A percentile compares a stretch with the other conserved stretches of the same genome.
Conservation (phyloP, 2,113 vertebrate species). For the Tonatia bakeri region DNA sequence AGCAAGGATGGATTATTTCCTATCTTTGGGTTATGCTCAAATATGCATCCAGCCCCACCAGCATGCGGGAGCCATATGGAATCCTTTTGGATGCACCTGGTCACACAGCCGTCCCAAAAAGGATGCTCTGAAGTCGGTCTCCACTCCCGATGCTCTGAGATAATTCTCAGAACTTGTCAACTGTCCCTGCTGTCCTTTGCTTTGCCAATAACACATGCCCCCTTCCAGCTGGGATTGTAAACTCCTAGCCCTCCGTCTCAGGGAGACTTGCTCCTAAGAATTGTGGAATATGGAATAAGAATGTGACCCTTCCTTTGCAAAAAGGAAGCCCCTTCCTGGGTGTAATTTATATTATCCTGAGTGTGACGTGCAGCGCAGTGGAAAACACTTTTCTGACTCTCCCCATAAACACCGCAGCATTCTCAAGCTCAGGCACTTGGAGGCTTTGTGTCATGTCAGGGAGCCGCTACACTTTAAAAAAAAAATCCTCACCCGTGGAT, state of each 20-base stretch:
- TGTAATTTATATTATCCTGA: not conserved
- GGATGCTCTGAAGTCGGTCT: not conserved
- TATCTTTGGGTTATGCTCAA: conserved; percentile 64
- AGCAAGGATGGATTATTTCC: conserved; percentile 48
- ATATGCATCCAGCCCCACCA: conserved; percentile 16
- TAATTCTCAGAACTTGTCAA: not conserved
- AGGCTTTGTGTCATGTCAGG: rapidly evolving
- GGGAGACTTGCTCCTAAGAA: not conserved
- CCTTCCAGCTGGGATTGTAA: not conserved
- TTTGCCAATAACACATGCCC: not conserved
- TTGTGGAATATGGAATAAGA: not conserved
- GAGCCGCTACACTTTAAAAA: too few relatives aligned
- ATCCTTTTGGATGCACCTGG: conserved; percentile 41
- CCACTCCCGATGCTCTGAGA: not conserved
- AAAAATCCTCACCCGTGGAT: too few relatives aligned
- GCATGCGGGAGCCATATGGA: conserved; percentile 47
- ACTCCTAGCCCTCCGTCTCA: not conserved
- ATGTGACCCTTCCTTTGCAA: not conserved
- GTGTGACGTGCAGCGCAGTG: not conserved
- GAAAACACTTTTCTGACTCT: not conserved
- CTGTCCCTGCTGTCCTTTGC: not conserved
- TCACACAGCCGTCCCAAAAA: not conserved
- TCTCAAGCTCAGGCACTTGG: not conserved
- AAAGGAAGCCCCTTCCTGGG: not conserved
- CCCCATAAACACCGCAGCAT: not conserved